These are phyloP conservation scores for Ptychadena robeensis DNA, from an alignment of 2,797 vertebrate species.

Conservation along the genomic window DNA sequence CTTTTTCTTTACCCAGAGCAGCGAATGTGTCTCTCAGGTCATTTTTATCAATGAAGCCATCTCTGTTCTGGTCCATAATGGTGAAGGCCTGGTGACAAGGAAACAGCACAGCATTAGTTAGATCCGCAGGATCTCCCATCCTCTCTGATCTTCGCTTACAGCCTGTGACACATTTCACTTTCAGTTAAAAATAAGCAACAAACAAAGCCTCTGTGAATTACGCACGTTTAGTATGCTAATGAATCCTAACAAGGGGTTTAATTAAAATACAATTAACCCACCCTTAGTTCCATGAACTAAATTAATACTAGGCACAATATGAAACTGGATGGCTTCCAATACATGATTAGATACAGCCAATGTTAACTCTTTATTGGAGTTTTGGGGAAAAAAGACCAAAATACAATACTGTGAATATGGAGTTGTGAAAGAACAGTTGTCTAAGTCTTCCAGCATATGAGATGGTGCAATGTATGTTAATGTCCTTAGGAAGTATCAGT, in stretches of 20 bases:
- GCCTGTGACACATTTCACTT: conserved; percentile 61
- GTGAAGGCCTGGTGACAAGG: conserved; percentile 81
- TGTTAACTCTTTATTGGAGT: conserved; percentile 49
- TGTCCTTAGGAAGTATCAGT: background rate
- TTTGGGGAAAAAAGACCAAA: background rate
- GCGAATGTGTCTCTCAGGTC: conserved; percentile 88
- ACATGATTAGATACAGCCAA: conserved; percentile 9
- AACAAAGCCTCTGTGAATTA: conserved; percentile 51
- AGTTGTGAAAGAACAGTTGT: background rate
- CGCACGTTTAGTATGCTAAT: conserved; percentile 65
- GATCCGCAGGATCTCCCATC: conserved; percentile 41
- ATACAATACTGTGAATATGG: background rate
- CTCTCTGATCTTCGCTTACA: conserved; percentile 23
- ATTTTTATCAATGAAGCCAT: conserved; percentile 88
- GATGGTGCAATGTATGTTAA: background rate
- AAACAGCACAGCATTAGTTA: conserved; percentile 43
- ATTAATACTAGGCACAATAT: conserved; percentile 65
- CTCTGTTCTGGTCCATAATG: conserved; percentile 91
- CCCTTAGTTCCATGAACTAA: conserved; percentile 66
- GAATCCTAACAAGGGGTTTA: conserved; percentile 68
- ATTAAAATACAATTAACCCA: conserved; percentile 68
- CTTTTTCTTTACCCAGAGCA: conserved; percentile 78
- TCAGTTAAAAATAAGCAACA: conserved; percentile 63
- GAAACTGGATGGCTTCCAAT: conserved; percentile 56
- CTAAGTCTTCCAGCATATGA: background rate